A percentile compares a stretch with the other conserved stretches of the same genome.
Conservation (phyloP, 1,140 invertebrate species). For the Wiebesia pumilae region DNA sequence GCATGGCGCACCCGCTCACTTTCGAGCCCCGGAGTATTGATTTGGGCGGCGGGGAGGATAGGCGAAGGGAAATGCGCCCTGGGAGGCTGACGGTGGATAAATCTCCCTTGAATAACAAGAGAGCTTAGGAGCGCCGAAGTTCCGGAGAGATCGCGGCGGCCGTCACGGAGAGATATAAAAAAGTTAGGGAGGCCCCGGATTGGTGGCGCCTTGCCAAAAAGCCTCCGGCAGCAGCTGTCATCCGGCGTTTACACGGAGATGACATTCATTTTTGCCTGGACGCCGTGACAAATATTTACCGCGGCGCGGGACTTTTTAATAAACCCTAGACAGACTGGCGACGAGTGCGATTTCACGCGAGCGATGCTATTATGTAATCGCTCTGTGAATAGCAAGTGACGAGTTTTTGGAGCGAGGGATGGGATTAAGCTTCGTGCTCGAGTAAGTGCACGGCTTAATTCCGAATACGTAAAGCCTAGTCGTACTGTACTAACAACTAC, state of each 20-base stretch:
- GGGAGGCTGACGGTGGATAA: neutral
- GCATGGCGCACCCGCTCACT: too few relatives aligned
- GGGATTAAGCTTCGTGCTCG: too few relatives aligned
- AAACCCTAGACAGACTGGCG: neutral
- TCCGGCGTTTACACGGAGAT: conserved; percentile 6
- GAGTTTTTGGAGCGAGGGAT: too few relatives aligned
- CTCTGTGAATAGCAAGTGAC: too few relatives aligned
- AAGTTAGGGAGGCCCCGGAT: neutral
- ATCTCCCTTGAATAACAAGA: conserved; percentile 13
- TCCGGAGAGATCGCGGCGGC: neutral
- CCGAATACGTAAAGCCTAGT: too few relatives aligned
- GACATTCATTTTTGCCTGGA: neutral
- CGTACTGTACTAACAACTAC: too few relatives aligned
- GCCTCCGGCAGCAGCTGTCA: conserved; percentile 20
- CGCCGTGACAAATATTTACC: neutral
- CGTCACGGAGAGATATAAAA: neutral
- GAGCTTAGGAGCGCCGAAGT: neutral
- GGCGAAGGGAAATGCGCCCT: neutral
- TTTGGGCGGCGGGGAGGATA: neutral
- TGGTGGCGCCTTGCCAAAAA: conserved; percentile 32
- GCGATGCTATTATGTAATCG: too few relatives aligned
- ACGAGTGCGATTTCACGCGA: too few relatives aligned
- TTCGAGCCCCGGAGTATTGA: conserved; percentile 12
- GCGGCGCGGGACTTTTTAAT: neutral
- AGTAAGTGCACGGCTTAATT: too few relatives aligned